Evolutionary conservation across 1,140 invertebrate species (phyloP).

Genomic region (Gonioctena quinquepunctata): DNA sequence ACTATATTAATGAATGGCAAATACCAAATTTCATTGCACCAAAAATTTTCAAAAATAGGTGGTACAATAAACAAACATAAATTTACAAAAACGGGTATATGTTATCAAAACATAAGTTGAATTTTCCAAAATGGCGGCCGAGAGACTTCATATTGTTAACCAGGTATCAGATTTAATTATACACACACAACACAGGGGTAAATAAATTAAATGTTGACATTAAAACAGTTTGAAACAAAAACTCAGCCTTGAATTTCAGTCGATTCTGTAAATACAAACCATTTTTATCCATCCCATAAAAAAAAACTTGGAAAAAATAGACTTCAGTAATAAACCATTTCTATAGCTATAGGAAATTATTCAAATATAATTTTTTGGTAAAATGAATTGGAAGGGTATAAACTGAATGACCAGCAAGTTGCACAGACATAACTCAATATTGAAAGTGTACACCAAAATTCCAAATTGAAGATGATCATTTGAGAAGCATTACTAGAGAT

Average conservation of each 20-base stretch:
- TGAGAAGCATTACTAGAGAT: too few species aligned
- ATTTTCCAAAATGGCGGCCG: not conserved
- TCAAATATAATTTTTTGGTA: not conserved
- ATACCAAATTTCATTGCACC: constrained; percentile 9
- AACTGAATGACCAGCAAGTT: too few species aligned
- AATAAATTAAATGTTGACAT: not conserved
- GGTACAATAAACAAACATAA: not conserved
- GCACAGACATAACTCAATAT: too few species aligned
- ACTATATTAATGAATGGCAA: constrained; percentile 4
- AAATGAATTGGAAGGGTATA: not conserved
- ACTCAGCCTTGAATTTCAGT: not conserved
- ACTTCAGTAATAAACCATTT: not conserved
- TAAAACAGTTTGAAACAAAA: not conserved
- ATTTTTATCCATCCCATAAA: too few species aligned
- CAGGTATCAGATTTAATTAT: not conserved
- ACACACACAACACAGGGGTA: not conserved
- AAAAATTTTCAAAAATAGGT: not conserved
- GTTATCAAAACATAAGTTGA: not conserved
- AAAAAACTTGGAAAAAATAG: not conserved
- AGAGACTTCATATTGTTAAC: too few species aligned
- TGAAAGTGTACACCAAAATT: too few species aligned
- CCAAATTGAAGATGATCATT: too few species aligned
- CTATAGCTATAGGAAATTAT: not conserved
- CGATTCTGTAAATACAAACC: too few species aligned
- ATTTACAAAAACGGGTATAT: not conserved